Percentiles rank a stretch among this genome's conserved stretches.
These are phyloP conservation scores for Amblyraja radiata DNA, from an alignment of 2,797 vertebrate species.

Conservation along the genomic window DNA sequence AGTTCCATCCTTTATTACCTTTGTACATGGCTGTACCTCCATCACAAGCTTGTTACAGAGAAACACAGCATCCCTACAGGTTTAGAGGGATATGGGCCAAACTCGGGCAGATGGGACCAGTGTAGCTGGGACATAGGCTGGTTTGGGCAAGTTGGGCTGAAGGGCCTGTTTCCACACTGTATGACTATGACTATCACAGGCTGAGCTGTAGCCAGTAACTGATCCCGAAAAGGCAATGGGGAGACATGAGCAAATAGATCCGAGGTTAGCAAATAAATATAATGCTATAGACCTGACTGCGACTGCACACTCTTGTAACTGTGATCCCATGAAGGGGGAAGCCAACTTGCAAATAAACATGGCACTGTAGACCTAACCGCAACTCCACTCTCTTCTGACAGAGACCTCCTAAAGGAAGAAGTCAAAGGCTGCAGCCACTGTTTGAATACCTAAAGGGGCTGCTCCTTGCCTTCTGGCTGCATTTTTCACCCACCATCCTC, in stretches of 20 bases:
- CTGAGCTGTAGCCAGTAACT: not conserved
- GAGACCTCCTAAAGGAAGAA: not conserved
- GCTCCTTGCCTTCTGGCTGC: too few species aligned
- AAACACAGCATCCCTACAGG: not conserved
- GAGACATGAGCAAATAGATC: not conserved
- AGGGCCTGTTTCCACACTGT: too few species aligned
- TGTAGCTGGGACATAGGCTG: too few species aligned
- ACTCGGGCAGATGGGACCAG: too few species aligned
- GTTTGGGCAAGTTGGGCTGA: too few species aligned
- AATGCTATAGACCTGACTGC: not conserved
- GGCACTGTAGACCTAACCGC: too few species aligned
- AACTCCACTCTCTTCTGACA: not conserved
- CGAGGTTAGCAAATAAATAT: not conserved
- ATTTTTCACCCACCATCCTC: too few species aligned
- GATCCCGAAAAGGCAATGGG: not conserved
- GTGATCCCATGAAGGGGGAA: too few species aligned
- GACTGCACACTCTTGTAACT: not conserved
- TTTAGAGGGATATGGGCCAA: too few species aligned
- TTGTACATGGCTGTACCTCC: not conserved
- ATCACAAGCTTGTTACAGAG: not conserved
- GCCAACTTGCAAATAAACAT: too few species aligned
- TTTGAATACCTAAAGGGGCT: too few species aligned
- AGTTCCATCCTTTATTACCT: not conserved
- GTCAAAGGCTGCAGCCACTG: too few species aligned
- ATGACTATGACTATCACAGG: not conserved